A percentile compares a stretch with the other conserved stretches of the same genome.
These are phyloP conservation scores for Heliothis peltigera DNA, from an alignment of 2,888 invertebrate genomes.

Conservation along the genomic window DNA sequence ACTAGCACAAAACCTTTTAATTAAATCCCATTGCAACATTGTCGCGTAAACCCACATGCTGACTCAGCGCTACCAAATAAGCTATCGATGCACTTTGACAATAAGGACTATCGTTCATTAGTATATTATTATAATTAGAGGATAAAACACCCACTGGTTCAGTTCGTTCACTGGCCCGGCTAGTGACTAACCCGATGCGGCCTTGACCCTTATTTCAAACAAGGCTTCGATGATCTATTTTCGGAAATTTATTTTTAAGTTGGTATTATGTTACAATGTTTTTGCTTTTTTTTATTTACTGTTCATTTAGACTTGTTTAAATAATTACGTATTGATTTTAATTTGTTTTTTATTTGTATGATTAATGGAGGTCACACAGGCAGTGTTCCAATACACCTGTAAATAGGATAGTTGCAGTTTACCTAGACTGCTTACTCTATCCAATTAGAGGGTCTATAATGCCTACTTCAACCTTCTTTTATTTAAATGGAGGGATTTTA, in stretches of 20 bases:
- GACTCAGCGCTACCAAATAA: conserved; percentile 47
- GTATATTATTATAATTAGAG: conserved; percentile 43
- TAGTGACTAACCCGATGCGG: conserved; percentile 39
- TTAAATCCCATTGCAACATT: conserved; percentile 32
- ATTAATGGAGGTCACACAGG: too few relatives aligned
- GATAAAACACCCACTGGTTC: conserved; percentile 47
- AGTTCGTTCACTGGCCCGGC: conserved; percentile 47
- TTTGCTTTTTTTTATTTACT: neutral
- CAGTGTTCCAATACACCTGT: too few relatives aligned
- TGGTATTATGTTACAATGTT: neutral
- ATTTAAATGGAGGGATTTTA: too few relatives aligned
- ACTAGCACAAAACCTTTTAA: conserved; percentile 7
- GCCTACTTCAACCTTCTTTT: too few relatives aligned
- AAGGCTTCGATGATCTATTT: conserved; percentile 35
- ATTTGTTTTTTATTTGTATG: too few relatives aligned
- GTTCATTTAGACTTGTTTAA: neutral
- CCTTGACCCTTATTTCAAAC: conserved; percentile 52
- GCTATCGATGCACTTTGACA: conserved; percentile 52
- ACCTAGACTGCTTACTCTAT: too few relatives aligned
- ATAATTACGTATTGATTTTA: too few relatives aligned
- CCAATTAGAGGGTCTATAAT: too few relatives aligned
- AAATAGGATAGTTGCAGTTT: too few relatives aligned
- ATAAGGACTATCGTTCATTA: conserved; percentile 58
- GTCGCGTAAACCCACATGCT: conserved; percentile 48
- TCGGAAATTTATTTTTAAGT: conserved; percentile 1